These are phyloP conservation scores for Rhizoglyphus robini DNA, from an alignment of 1,140 invertebrate genomes.

Conservation along the genomic window DNA sequence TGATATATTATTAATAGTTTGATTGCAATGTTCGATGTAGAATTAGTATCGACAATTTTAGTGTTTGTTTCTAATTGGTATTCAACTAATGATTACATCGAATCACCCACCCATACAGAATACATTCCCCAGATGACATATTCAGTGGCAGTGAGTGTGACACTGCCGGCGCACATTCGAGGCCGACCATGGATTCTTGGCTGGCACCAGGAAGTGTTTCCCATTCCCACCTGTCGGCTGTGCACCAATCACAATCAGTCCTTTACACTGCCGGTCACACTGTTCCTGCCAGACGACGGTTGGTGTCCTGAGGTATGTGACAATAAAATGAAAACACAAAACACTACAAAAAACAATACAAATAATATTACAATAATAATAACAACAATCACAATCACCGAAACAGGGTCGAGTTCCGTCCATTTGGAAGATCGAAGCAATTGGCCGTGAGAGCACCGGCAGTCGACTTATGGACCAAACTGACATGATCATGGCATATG, in stretches of 20 bases:
- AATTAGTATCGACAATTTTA: no score
- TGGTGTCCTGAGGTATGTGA: constrained; percentile 15
- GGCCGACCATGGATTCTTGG: constrained; percentile 7
- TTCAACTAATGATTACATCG: not conserved
- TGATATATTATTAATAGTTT: not conserved
- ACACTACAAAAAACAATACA: no score
- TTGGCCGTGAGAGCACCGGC: not conserved
- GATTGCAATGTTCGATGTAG: not conserved
- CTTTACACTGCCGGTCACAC: constrained; percentile 11
- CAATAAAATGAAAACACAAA: no score
- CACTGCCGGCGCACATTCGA: not conserved
- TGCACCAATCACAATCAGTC: constrained; percentile 12
- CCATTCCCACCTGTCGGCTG: constrained; percentile 9
- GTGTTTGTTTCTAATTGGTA: no score
- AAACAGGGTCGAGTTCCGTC: constrained; percentile 15
- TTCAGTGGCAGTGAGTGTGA: constrained; percentile 4
- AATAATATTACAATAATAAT: not conserved
- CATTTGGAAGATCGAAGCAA: constrained; percentile 17
- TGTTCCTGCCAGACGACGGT: constrained; percentile 7
- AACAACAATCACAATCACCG: not conserved
- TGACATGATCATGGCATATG: constrained; percentile 11
- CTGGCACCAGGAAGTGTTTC: constrained; percentile 13
- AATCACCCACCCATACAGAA: not conserved
- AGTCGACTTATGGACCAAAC: not conserved
- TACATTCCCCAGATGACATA: constrained; percentile 10